Evolutionary conservation across 2,113 vertebrate genomes (phyloP), one percentile per base, ranked within the genome.

Genomic region (Azemiops feae): DNA sequence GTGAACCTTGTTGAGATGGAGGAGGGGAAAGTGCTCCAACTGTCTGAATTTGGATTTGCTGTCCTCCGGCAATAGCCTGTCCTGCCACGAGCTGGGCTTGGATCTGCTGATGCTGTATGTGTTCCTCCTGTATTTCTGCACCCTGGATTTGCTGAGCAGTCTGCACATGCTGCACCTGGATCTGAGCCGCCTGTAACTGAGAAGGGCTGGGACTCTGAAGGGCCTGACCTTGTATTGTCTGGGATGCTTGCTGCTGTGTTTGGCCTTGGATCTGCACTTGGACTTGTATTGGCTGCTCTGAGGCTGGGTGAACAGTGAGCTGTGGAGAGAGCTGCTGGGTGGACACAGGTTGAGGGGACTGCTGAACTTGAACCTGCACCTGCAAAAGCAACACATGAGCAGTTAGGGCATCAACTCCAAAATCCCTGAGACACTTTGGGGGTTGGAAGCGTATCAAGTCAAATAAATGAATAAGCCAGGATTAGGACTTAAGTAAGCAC

Each of bases 261-360:
- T 99, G 99, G 86, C 98, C 99, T 95, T 99, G 99, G 96, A 99
- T 99, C 97, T 99, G 99, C 96, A 99, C 99, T 97, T 99, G 99
- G 87, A 99, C 99, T 97, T 99, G 99, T 93, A 99, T 99, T 1
- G 98, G 98, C 92, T 99, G 99, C 93, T 99, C 99, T 0, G 99
- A 96, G 45, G 98, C 98, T 92, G 98, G 98, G 92, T 99, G 99
- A 89, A 99, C 98, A 93, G 98, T 97, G 94, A 99, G 98, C 93
- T 99, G 99, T 0, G 99, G 98, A 20, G 99, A 99, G 91, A 99
- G 98, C 96, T 99, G 99, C 89, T 99, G 98, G 98, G 98, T 88
- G 7, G 98, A 97, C 92, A 96, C 97, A 92, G 98, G 98, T 94
- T 98, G 98, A 0, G 98, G 98, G 23, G 98, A 98, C 95, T 98